Conservation (phyloP, 2,797 vertebrate genomes). For the Eutrigla gurnardus region DNA sequence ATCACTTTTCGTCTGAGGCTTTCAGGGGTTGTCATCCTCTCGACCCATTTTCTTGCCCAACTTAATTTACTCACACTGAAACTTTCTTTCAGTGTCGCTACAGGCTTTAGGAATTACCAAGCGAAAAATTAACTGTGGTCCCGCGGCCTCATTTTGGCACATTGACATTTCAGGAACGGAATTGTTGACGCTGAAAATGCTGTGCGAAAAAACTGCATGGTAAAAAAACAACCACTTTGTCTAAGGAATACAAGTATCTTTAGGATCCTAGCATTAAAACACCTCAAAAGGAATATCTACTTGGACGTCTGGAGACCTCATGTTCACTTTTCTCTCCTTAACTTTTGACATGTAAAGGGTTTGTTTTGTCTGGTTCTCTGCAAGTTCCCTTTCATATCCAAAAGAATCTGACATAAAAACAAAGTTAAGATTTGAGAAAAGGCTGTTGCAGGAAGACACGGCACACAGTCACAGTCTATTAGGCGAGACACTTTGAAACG, state of each 20-base stretch:
- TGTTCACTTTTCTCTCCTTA: slow-evolving; percentile 46
- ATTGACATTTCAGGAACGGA: slow-evolving; percentile 69
- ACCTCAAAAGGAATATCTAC: slow-evolving; percentile 23
- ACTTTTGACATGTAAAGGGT: slow-evolving; percentile 37
- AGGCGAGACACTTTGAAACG: slow-evolving; percentile 3
- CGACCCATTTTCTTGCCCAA: slow-evolving; percentile 44
- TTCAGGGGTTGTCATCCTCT: slow-evolving; percentile 46
- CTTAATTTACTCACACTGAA: slow-evolving; percentile 57
- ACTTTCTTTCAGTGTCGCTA: slow-evolving; percentile 46
- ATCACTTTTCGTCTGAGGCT: slow-evolving; percentile 26
- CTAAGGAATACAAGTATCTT: no score
- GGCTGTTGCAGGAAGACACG: slow-evolving; percentile 26
- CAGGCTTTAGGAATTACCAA: slow-evolving; percentile 56
- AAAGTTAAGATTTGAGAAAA: slow-evolving; percentile 28
- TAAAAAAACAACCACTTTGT: not conserved
- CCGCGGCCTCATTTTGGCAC: slow-evolving; percentile 44
- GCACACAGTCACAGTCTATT: slow-evolving; percentile 2
- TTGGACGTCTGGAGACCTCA: slow-evolving; percentile 22
- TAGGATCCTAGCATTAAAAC: no score
- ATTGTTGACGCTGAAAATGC: slow-evolving; percentile 52
- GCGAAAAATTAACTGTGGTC: slow-evolving; percentile 57
- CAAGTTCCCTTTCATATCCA: slow-evolving; percentile 41
- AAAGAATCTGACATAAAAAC: slow-evolving; percentile 30
- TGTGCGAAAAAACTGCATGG: slow-evolving; percentile 12
- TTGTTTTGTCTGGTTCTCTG: slow-evolving; percentile 54